Evolutionary conservation across 2,888 invertebrate genomes (phyloP), one percentile per base, ranked within the genome.

Genomic region (Drosophila ezoana): DNA sequence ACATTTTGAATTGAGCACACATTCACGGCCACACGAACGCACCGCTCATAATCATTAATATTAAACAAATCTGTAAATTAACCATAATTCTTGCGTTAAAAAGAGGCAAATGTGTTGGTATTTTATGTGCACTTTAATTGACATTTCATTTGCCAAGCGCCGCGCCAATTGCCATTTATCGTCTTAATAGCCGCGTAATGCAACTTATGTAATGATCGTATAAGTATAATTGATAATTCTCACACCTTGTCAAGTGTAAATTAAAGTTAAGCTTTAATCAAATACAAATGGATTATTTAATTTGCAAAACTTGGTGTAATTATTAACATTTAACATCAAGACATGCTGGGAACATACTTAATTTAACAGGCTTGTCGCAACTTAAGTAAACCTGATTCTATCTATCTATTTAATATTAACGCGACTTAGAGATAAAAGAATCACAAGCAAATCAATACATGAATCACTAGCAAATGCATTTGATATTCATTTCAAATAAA

Each of bases 101-200:
- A 52, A 69, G 48, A 64, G 53, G n/a, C 59, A 61, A 72, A 58
- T 69, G 40, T 32, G 20, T 47, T 63, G 9, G 20, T 32, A 43
- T 56, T 82, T 84, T 53, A 83, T 81, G 72, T 76, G 81, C 80
- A 72, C 58, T 76, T 71, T 76, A 80, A 86, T 73, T 67, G 67
- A 47, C 62, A 52, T 63, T 78, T 76, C 44, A 72, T 62, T 66
- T 68, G 18, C 16, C 33, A 60, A 61, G 32, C 20, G 18, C 56
- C 48, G 28, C 8, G 28, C 8, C 28, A 49, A 40, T 66, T 62
- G 51, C 33, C 68, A 63, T 71, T 75, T 59, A 78, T 58, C 63
- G 51, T 28, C 45, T 63, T 56, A 54, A 54, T 53, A 28, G 28
- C 28, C 28, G 28, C 28, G 28, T 28, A 28, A 28, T 60, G 40